These are phyloP conservation scores for Drosophila simulans DNA, from an alignment of 1,140 invertebrate species.

Conservation along the genomic window DNA sequence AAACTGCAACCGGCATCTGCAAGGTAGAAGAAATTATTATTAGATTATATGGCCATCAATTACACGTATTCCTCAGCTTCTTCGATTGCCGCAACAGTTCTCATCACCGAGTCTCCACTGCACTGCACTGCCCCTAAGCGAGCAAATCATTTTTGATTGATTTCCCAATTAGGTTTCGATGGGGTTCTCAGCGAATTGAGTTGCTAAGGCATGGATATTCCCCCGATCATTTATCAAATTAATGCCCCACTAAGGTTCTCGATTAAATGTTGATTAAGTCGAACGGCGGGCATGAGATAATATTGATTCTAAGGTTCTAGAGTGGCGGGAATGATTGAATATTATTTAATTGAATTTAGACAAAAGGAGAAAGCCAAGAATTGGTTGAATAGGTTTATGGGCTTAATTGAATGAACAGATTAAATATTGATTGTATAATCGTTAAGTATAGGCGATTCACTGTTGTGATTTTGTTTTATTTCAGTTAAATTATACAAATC, in stretches of 20 bases:
- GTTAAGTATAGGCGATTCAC: background rate
- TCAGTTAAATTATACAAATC: background rate
- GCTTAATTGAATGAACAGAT: background rate
- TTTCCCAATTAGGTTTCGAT: constrained; percentile 23
- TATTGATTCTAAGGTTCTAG: constrained; percentile 5
- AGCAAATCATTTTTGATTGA: constrained; percentile 42
- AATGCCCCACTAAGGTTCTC: no score
- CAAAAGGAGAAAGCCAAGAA: background rate
- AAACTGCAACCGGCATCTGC: constrained; percentile 88
- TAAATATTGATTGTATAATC: background rate
- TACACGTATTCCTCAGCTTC: constrained; percentile 1
- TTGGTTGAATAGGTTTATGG: background rate
- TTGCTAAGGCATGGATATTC: background rate
- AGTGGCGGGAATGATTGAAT: background rate
- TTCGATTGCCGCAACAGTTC: constrained; percentile 1
- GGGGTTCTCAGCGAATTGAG: constrained; percentile 6
- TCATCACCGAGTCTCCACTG: background rate
- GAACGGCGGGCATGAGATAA: background rate
- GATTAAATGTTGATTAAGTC: constrained; percentile 2
- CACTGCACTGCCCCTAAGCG: background rate
- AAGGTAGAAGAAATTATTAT: constrained; percentile 14
- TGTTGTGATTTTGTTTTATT: background rate
- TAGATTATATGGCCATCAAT: constrained; percentile 25
- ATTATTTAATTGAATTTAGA: background rate
- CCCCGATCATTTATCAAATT: constrained; percentile 5